Percentiles rank a stretch among this genome's conserved stretches.
Evolutionary conservation across 2,113 vertebrate genomes (phyloP).

Genomic region (Dicrurus megarhynchus): DNA sequence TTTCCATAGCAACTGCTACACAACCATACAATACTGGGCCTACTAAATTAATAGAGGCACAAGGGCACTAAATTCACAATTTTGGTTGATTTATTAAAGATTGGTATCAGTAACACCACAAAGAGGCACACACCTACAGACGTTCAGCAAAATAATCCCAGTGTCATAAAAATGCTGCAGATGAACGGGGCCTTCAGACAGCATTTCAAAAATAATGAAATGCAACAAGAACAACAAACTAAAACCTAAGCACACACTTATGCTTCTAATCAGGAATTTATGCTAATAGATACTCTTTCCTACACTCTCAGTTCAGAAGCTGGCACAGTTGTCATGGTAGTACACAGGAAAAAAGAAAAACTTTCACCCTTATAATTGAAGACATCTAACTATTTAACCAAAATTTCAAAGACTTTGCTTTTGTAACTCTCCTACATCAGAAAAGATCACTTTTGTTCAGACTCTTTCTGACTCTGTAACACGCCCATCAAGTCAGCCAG

Average conservation of each 20-base stretch:
- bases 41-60: conserved; percentile 12
- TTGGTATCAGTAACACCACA: background rate
- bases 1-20: conserved; percentile 10
- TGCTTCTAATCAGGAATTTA: background rate
- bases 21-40: background rate
- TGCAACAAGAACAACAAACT: background rate
- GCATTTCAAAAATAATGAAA: background rate
- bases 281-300: background rate
- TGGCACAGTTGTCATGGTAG: background rate
- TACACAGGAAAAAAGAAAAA: background rate
- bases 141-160: background rate
- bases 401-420: background rate
- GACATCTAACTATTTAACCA: background rate
- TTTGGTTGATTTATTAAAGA: background rate
- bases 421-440: background rate
- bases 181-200: background rate
- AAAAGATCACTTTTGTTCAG: background rate
- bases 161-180: background rate
- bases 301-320: background rate
- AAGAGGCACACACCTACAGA: background rate
- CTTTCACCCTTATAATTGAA: background rate
- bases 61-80: background rate
- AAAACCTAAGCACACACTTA: background rate
- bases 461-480: background rate
- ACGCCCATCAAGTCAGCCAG: background rate